Evolutionary conservation across 1,140 invertebrate species (phyloP), one percentile per base, ranked within the genome.

Genomic region (Zelostemma sp.): DNA sequence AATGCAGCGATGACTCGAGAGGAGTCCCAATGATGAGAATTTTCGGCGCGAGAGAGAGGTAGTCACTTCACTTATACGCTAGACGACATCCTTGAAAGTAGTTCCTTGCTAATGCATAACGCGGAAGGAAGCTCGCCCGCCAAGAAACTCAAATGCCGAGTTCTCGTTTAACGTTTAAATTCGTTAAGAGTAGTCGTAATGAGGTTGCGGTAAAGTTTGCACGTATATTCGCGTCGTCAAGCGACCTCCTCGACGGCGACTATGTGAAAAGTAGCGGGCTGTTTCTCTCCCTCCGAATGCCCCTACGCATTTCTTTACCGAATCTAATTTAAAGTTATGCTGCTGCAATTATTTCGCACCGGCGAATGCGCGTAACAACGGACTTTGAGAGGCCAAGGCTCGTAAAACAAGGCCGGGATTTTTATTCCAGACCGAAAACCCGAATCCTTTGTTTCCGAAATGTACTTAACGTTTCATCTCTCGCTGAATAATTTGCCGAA

Each of bases 121-220:
- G 59, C 62, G 55, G 63, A 66, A 71, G 54, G 57, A 50, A 58
- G 49, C 50, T 35, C 18, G 47, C 55, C 59, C 58, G 59, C 56
- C 59, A 74, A 63, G 66, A 78, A 80, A 80, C 76, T 81, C 77
- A 80, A 81, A 80, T 70, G 78, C 78, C 73, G 75, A 76, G 76
- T 77, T 79, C 72, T 74, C 64, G 67, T 70, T 73, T 76, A 75
- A 79, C 73, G 73, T 73, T 76, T 80, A 77, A 81, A 81, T 80
- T 81, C 75, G 78, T 80, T 78, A 79, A 79, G 76, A 76, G 71
- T 56, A 81, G 67, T 80, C 72, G 76, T 81, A 79, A 80, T 79
- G 79, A 80, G 78, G 74, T 79, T 79, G 71, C 72, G 60, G 63
- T 64, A 76, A 79, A 81, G 75, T 81, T 78, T 70, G 71, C 73